Conservation (phyloP, 2,888 invertebrate species). For the Parelbella ahira region DNA sequence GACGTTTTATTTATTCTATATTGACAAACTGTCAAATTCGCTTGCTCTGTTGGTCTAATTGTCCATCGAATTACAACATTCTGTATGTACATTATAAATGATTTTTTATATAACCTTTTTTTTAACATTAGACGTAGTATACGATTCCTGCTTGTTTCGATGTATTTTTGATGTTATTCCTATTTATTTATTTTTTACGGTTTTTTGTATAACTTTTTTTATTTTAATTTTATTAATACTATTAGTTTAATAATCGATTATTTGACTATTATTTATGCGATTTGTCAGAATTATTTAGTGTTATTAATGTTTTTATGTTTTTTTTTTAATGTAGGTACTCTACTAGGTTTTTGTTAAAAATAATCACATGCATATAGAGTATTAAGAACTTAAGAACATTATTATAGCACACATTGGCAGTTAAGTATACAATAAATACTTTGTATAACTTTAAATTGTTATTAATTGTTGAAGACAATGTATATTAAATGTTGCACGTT, state of each 20-base stretch:
- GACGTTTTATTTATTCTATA: no score
- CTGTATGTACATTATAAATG: conserved; percentile 23
- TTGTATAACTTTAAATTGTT: no score
- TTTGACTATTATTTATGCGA: conserved; percentile 37
- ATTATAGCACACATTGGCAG: conserved; percentile 57
- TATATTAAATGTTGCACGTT: no score
- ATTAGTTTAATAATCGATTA: no score
- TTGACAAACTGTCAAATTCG: no score
- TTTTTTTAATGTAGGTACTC: no score
- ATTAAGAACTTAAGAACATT: conserved; percentile 54
- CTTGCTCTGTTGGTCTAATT: no score
- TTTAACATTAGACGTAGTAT: conserved; percentile 35
- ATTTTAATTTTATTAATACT: conserved; percentile 39
- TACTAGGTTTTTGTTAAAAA: conserved; percentile 30
- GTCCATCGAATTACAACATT: conserved; percentile 11
- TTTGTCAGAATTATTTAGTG: conserved; percentile 42
- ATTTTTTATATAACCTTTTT: conserved; percentile 47
- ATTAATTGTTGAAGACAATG: no score
- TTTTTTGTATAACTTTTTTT: conserved; percentile 67
- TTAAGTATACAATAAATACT: conserved; percentile 38
- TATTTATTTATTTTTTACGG: conserved; percentile 69
- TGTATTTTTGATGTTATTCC: conserved; percentile 68
- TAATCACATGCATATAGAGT: conserved; percentile 49
- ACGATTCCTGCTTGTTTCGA: conserved; percentile 58
- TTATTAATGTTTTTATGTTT: no score